Conservation (phyloP, 2,113 vertebrate genomes). For the Aspiorhynchus laticeps region DNA sequence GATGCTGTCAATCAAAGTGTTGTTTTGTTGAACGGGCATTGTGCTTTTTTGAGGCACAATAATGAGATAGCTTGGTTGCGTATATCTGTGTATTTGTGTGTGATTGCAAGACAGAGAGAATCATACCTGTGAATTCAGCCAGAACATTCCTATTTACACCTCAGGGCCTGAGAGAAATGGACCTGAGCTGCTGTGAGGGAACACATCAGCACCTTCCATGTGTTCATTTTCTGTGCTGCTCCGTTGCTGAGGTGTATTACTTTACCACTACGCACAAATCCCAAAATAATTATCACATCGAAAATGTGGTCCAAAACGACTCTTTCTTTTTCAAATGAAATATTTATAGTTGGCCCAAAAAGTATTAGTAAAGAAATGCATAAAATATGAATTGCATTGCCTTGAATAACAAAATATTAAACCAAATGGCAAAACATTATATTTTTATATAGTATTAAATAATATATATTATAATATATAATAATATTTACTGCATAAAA, state of each 20-base stretch:
- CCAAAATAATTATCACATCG: conserved; percentile 51
- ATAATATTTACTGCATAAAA: neutral
- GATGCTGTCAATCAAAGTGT: conserved; percentile 22
- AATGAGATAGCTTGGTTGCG: conserved; percentile 6
- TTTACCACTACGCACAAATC: conserved; percentile 34
- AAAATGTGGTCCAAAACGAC: conserved; percentile 9
- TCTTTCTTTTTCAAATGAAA: neutral
- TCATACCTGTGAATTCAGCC: conserved; percentile 37
- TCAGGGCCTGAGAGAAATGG: conserved; percentile 39
- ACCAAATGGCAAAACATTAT: neutral
- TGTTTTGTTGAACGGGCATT: neutral
- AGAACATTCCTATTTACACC: conserved; percentile 54
- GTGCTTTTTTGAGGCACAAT: conserved; percentile 13
- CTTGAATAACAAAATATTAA: neutral
- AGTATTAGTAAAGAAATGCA: neutral
- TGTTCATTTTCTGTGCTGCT: conserved; percentile 28
- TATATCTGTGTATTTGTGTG: conserved; percentile 23
- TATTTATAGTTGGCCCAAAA: neutral
- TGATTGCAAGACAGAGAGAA: conserved; percentile 16
- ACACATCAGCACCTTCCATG: conserved; percentile 49
- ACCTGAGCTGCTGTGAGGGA: conserved; percentile 34
- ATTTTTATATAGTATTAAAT: neutral
- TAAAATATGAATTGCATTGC: neutral
- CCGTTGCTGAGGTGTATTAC: neutral
- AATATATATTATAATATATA: neutral